Conservation (phyloP, 1,140 invertebrate species). For the Amphibalanus amphitrite region DNA sequence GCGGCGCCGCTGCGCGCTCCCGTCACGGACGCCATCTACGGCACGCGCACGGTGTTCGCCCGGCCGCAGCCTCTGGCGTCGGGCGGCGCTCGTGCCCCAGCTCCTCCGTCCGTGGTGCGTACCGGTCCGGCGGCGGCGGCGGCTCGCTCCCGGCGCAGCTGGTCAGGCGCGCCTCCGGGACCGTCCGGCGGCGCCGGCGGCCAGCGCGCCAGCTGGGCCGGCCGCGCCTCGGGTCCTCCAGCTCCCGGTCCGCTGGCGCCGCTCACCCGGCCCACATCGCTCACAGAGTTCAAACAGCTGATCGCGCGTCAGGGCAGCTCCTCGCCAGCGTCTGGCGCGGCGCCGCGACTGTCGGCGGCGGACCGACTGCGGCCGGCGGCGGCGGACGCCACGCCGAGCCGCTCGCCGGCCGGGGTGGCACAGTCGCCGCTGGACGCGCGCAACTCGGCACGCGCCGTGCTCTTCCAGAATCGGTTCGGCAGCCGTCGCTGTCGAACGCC, state of each 20-base stretch:
- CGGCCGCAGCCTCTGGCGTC: background rate
- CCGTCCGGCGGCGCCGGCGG: background rate
- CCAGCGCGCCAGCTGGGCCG: conserved; percentile 5
- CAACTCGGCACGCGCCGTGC: background rate
- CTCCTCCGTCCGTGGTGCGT: background rate
- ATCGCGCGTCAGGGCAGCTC: background rate
- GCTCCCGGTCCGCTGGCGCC: background rate
- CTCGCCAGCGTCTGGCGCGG: background rate
- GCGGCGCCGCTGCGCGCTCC: too few relatives aligned
- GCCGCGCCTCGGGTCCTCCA: background rate
- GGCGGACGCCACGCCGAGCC: background rate
- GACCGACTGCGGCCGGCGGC: background rate
- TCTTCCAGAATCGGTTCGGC: background rate
- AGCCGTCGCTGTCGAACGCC: background rate
- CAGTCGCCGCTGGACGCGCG: background rate
- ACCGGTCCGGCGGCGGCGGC: background rate
- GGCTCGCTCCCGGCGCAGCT: background rate
- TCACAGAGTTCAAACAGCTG: conserved; percentile 2
- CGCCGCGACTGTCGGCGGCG: background rate
- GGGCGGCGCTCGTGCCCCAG: background rate
- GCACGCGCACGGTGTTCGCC: background rate
- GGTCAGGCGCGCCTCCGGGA: background rate
- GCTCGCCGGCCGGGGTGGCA: background rate
- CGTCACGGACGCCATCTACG: background rate
- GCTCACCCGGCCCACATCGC: background rate